phyloP scores from a whole-genome alignment of 2,888 invertebrate genomes.

The Trichacis sp. region DNA sequence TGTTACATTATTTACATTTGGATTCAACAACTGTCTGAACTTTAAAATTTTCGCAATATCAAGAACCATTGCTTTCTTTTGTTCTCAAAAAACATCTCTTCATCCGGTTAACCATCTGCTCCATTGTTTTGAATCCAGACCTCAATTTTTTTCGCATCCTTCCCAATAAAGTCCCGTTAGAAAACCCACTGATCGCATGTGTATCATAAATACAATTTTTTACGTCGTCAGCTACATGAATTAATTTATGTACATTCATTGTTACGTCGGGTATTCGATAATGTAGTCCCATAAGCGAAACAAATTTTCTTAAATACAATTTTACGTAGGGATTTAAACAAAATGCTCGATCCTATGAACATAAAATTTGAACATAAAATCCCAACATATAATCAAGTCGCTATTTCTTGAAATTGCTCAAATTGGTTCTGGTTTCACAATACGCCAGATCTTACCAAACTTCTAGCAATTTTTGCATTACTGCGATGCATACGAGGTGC shows the following conservation, averaged over 20 bases:
- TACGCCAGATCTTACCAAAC: slow-evolving; percentile 2
- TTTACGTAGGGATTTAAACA: slow-evolving; percentile 10
- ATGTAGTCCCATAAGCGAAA: slow-evolving; percentile 4
- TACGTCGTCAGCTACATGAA: slow-evolving; percentile 29
- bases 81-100: too few relatives aligned
- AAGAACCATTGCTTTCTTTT: too few relatives aligned
- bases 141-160: neutral
- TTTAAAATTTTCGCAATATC: too few relatives aligned
- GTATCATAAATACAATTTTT: neutral
- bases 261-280: slow-evolving; percentile 16
- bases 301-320: slow-evolving; percentile 8
- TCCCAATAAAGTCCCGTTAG: neutral
- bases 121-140: neutral
- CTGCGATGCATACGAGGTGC: slow-evolving; percentile 16
- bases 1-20: too few relatives aligned
- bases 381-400: neutral
- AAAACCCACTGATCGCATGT: neutral
- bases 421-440: neutral
- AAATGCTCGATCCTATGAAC: slow-evolving; percentile 3
- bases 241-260: slow-evolving; percentile 28
- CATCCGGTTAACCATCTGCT: neutral
- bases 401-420: neutral
- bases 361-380: too few relatives aligned
- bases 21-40: too few relatives aligned
- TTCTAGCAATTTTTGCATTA: slow-evolving; percentile 14